phyloP scores from a whole-genome alignment of 2,888 invertebrate genomes.

The Cyclophora albipunctata region DNA sequence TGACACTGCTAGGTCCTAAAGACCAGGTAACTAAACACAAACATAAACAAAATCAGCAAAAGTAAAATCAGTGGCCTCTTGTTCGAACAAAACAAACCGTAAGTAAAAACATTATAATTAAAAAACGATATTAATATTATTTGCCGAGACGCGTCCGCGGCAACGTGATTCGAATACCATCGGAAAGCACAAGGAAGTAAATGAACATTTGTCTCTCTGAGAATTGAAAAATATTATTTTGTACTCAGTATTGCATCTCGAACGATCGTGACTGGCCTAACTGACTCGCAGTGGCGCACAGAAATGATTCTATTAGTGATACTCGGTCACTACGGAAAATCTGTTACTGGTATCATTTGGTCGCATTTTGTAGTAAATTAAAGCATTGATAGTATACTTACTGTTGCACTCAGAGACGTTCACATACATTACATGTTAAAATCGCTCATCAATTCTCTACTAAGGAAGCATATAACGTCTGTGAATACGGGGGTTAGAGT shows the following conservation, averaged over 20 bases:
- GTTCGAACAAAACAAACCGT: slow-evolving; percentile 12
- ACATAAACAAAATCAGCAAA: neutral
- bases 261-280: slow-evolving; percentile 10
- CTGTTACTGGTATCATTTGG: too few relatives aligned
- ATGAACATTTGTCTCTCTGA: slow-evolving; percentile 13
- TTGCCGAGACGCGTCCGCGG: slow-evolving; percentile 14
- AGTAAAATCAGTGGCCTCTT: neutral
- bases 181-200: slow-evolving; percentile 3
- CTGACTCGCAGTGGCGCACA: neutral
- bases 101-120: slow-evolving; percentile 25
- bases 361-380: too few relatives aligned
- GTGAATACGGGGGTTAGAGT: too few relatives aligned
- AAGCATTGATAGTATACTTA: too few relatives aligned
- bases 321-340: too few relatives aligned
- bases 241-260: slow-evolving; percentile 14
- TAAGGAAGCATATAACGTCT: too few relatives aligned
- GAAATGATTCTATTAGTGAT: too few relatives aligned
- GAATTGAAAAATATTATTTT: slow-evolving; percentile 17
- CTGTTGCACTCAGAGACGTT: too few relatives aligned
- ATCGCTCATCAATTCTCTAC: too few relatives aligned
- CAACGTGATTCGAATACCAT: slow-evolving; percentile 25
- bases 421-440: too few relatives aligned
- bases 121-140: slow-evolving; percentile 23
- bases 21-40: neutral
- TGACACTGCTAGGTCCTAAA: too few relatives aligned